Conservation (phyloP, 2,797 vertebrate species). For the Buphagus erythrorhynchus region DNA sequence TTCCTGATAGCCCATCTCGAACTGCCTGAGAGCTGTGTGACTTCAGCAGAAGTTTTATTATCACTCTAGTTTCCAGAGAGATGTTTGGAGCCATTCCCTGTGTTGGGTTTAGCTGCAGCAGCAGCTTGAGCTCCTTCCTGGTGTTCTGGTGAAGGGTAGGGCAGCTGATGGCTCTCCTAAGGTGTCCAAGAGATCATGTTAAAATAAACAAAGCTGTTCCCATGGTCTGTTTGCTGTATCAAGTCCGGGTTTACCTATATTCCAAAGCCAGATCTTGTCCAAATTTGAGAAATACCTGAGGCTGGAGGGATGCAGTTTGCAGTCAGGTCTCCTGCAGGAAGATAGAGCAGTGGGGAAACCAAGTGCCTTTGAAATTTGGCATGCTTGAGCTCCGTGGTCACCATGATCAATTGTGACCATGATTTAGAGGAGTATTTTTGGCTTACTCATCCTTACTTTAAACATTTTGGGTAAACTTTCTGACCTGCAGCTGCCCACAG, state of each 20-base stretch:
- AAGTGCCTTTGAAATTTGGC: neutral
- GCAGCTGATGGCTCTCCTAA: neutral
- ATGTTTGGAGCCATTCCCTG: neutral
- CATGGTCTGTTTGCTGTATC: neutral
- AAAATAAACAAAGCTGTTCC: neutral
- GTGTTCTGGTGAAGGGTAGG: neutral
- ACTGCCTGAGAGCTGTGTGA: neutral
- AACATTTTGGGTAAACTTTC: neutral
- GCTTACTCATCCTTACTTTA: neutral
- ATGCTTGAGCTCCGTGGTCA: neutral
- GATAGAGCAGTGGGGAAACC: neutral
- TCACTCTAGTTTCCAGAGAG: neutral
- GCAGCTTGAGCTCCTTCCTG: neutral
- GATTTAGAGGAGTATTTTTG: neutral
- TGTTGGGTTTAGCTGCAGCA: neutral
- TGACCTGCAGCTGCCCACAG: neutral
- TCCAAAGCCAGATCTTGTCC: neutral
- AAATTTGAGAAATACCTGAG: neutral
- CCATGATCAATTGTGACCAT: neutral
- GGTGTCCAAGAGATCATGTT: neutral
- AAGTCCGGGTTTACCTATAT: neutral
- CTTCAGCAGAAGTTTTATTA: conserved; percentile 10
- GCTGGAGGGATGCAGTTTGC: neutral
- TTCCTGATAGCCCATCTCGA: neutral
- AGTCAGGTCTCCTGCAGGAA: neutral